Evolutionary conservation across 2,888 invertebrate species (phyloP).

Genomic region (Agrilus mali): DNA sequence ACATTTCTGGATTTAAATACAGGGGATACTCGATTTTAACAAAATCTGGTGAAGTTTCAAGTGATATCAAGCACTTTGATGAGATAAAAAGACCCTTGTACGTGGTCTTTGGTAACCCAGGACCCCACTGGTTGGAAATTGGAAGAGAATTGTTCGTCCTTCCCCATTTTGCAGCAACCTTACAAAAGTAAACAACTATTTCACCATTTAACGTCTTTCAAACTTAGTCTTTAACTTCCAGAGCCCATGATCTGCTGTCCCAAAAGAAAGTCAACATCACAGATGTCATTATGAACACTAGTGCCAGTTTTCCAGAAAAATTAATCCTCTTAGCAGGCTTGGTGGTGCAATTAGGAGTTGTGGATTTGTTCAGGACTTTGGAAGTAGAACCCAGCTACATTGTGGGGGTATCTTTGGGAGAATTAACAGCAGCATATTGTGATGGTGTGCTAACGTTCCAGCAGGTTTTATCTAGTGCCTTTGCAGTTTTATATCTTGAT

Average conservation of each 20-base stretch:
- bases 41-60: slow-evolving; percentile 6
- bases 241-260: slow-evolving; percentile 5
- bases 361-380: slow-evolving; percentile 38
- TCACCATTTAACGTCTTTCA: too few species aligned
- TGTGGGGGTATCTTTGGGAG: slow-evolving; percentile 72
- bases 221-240: background rate
- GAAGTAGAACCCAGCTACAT: slow-evolving; percentile 24
- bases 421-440: slow-evolving; percentile 82
- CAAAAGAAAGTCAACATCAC: slow-evolving; percentile 5
- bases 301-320: background rate
- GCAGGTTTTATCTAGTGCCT: slow-evolving; percentile 39
- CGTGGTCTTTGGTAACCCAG: slow-evolving; percentile 1
- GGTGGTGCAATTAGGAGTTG: slow-evolving; percentile 44
- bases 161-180: slow-evolving; percentile 58
- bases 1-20: slow-evolving; percentile 1
- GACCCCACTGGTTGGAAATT: slow-evolving; percentile 1
- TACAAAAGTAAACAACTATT: slow-evolving; percentile 38
- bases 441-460: slow-evolving; percentile 76
- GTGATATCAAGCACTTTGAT: slow-evolving; percentile 1
- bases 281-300: slow-evolving; percentile 2
- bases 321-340: slow-evolving; percentile 12
- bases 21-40: slow-evolving; percentile 6
- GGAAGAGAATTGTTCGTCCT: slow-evolving; percentile 47
- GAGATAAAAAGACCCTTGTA: background rate
- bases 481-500: too few species aligned